Evolutionary conservation across 2,888 invertebrate genomes (phyloP).

Genomic region (Cancer borealis): DNA sequence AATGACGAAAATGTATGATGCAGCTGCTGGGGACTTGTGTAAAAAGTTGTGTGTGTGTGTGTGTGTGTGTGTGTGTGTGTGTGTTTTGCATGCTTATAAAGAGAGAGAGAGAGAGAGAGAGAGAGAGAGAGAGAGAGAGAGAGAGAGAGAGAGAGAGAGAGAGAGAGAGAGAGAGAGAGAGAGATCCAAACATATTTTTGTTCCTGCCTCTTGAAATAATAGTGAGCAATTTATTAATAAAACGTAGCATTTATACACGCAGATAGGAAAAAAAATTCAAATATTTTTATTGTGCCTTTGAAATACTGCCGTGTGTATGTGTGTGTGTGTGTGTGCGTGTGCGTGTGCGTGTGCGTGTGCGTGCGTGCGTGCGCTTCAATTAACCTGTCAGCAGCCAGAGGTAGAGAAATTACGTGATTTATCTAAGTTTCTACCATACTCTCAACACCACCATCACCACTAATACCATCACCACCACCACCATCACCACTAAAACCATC

Average conservation of each 20-base stretch:
- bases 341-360: background rate
- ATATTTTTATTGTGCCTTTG: background rate
- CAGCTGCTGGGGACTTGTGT: background rate
- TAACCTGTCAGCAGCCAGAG: background rate
- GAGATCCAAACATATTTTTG: background rate
- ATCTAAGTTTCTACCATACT: background rate
- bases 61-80: background rate
- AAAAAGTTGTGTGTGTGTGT: background rate
- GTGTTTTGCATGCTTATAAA: background rate
- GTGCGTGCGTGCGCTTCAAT: background rate
- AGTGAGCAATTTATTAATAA: background rate
- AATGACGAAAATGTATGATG: background rate
- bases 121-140: slow-evolving; percentile 10
- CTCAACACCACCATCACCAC: background rate
- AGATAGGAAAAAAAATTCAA: background rate
- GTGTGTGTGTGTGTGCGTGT: slow-evolving; percentile 23
- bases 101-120: background rate
- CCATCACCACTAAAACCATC: background rate
- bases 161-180: slow-evolving; percentile 18
- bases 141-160: slow-evolving; percentile 13
- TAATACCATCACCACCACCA: background rate
- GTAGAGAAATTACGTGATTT: slow-evolving; percentile 28
- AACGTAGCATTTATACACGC: background rate
- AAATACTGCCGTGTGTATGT: background rate
- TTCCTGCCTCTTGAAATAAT: background rate